Evolutionary conservation across 2,888 invertebrate species (phyloP).

Genomic region (Trichopria drosophilae): DNA sequence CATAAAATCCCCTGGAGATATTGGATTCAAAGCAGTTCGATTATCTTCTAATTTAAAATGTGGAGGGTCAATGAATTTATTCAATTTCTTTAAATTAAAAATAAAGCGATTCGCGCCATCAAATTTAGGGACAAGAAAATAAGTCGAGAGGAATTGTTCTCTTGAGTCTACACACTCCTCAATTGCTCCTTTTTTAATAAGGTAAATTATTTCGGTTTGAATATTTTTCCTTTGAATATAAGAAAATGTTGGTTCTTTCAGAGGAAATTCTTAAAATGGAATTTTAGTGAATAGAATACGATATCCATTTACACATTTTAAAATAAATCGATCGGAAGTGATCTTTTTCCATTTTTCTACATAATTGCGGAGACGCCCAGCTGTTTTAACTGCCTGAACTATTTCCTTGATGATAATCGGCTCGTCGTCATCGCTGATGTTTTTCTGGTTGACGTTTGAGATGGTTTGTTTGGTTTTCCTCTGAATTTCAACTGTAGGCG

Average conservation of each 20-base stretch:
- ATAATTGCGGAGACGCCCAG: too few relatives aligned
- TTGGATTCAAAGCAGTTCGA: background rate
- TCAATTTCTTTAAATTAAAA: too few relatives aligned
- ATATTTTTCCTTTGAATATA: background rate
- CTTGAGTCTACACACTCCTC: too few relatives aligned
- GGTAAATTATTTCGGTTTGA: too few relatives aligned
- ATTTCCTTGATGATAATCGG: conserved; percentile 22
- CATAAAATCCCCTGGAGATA: background rate
- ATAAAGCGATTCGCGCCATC: conserved; percentile 3
- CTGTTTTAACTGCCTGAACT: conserved; percentile 9
- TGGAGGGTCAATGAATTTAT: conserved; percentile 5
- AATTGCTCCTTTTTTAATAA: too few relatives aligned
- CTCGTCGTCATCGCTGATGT: conserved; percentile 4
- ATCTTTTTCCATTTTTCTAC: conserved; percentile 16
- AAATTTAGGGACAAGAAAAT: conserved; percentile 7
- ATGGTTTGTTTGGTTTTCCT: background rate
- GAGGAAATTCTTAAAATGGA: background rate
- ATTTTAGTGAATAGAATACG: conserved; percentile 12
- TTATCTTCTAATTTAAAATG: conserved; percentile 22
- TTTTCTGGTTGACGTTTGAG: conserved; percentile 4
- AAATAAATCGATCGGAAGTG: conserved; percentile 18
- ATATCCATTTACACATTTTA: conserved; percentile 10
- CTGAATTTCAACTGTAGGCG: background rate
- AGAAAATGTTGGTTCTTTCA: background rate
- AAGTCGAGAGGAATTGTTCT: too few relatives aligned